Evolutionary conservation across 2,888 invertebrate species (phyloP).

Genomic region (Amphimallon solstitiale): DNA sequence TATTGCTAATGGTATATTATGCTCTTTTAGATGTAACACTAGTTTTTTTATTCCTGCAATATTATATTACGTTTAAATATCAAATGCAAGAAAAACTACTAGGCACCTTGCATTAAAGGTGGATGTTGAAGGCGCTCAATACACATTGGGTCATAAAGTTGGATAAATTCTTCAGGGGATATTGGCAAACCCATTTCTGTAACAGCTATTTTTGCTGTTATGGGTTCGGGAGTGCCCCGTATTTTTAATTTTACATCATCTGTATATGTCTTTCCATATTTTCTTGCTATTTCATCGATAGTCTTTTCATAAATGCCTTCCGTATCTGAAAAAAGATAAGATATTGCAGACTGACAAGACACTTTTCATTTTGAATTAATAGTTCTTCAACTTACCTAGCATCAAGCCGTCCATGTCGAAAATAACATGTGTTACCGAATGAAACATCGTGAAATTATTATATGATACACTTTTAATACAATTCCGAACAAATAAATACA

Average conservation of each 20-base stretch:
- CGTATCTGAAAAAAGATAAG: slow-evolving; percentile 71
- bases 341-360: slow-evolving; percentile 1
- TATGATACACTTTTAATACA: neutral
- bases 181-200: slow-evolving; percentile 75
- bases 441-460: neutral
- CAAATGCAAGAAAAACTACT: neutral
- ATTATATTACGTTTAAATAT: neutral
- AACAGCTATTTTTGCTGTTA: slow-evolving; percentile 75
- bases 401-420: slow-evolving; percentile 78
- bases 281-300: slow-evolving; percentile 74
- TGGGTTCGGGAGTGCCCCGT: slow-evolving; percentile 79
- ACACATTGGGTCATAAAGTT: slow-evolving; percentile 69
- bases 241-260: slow-evolving; percentile 81
- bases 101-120: slow-evolving; percentile 48
- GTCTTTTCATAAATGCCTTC: slow-evolving; percentile 82
- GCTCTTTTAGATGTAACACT: slow-evolving; percentile 69
- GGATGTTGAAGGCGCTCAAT: slow-evolving; percentile 47
- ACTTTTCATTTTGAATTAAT: slow-evolving; percentile 58
- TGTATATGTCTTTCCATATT: slow-evolving; percentile 81
- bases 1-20: slow-evolving; percentile 73
- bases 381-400: slow-evolving; percentile 66
- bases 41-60: slow-evolving; percentile 67
- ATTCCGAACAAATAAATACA: neutral
- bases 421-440: slow-evolving; percentile 76
- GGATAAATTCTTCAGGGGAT: slow-evolving; percentile 72